Evolutionary conservation across 2,113 vertebrate genomes (phyloP), one percentile per base, ranked within the genome.

Genomic region (Cynoglossus semilaevis): DNA sequence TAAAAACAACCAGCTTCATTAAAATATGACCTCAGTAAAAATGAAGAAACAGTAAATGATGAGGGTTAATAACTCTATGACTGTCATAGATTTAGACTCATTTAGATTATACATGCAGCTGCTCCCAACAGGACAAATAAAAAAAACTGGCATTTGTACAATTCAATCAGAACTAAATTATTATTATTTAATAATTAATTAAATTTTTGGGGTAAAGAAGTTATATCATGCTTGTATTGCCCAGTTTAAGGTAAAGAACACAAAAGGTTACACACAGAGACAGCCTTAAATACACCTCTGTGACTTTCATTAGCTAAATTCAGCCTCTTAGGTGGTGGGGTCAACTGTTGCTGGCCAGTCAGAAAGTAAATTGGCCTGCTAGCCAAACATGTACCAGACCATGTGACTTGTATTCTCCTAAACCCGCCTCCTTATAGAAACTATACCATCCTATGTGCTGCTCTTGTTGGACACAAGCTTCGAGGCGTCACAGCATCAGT

Each of bases 331-430:
- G 49, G 48, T 60, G 41, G 22, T 45, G 19, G 51, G 52, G 45
- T 83, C 49, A 58, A 47, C 49, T 63, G 56, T 36, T 70, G 59
- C 52, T 58, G 47, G 50, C 58, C 16, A 41, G 0, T 58, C 49
- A 67, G 41, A 63, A 52, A 72, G 69, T 89, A 61, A 84, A 52
- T 75, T 81, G 49, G 85, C 82, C 81, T 81, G 56, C 15, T 52
- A 47, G 58, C 54, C 82, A 85, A 84, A 66, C 13, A 55, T 18
- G 67, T 74, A 63, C 53, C 34, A 29, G n/a, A 29, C 6, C 22
- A 29, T 29, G 22, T 29, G 22, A 6, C 22, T 29, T 29, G 22
- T 29, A 29, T 29, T 6, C 22, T 29, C 22, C 22, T 29, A 29
- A 29, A 29, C 22, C 22, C 22, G 22, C 80, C 63, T 11, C 2